Conservation (phyloP, 2,888 invertebrate genomes). For the Acrocyrtus sp. region DNA sequence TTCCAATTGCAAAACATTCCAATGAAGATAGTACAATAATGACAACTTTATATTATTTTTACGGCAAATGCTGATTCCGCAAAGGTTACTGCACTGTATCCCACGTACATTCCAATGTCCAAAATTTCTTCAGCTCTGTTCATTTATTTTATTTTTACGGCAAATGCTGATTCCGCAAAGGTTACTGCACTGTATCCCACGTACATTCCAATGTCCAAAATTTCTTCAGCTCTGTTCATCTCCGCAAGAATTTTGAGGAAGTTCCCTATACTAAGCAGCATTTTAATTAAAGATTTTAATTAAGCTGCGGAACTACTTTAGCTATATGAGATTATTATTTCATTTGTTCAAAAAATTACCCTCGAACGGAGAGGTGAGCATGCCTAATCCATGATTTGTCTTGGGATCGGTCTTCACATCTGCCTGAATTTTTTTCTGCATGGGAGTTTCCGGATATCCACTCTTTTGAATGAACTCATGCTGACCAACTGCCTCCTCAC, state of each 20-base stretch:
- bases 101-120: conserved; percentile 61
- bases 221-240: conserved; percentile 46
- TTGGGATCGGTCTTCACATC: conserved; percentile 46
- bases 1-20: no score
- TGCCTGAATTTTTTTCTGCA: conserved; percentile 47
- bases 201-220: conserved; percentile 61
- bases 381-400: conserved; percentile 1
- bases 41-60: background rate
- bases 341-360: conserved; percentile 24
- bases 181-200: conserved; percentile 59
- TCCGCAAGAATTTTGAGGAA: conserved; percentile 53
- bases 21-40: background rate
- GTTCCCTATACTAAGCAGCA: conserved; percentile 35
- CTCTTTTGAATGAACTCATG: conserved; percentile 36
- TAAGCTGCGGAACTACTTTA: no score
- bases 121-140: conserved; percentile 50
- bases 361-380: conserved; percentile 51
- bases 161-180: conserved; percentile 48
- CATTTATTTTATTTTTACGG: conserved; percentile 58
- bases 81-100: conserved; percentile 57
- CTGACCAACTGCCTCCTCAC: conserved; percentile 19
- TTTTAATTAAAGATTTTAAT: background rate
- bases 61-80: conserved; percentile 41
- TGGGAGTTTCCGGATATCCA: conserved; percentile 29
- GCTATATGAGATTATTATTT: background rate